These are phyloP conservation scores for Tethya wilhelma DNA, from an alignment of 37 sponge, comb jelly and placozoan species.

Conservation along the genomic window DNA sequence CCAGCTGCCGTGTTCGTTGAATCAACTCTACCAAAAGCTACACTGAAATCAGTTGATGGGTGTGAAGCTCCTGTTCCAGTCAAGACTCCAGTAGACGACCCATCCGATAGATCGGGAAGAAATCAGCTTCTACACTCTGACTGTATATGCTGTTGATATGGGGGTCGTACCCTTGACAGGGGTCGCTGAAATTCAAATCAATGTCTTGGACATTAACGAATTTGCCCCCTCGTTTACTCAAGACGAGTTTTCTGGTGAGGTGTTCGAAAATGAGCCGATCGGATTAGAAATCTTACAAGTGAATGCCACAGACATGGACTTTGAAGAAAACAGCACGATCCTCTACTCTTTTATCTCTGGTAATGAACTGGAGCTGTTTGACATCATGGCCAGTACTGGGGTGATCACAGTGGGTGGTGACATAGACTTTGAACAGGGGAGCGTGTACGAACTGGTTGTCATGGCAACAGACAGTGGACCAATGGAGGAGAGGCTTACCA, in stretches of 20 bases:
- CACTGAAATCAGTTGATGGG: too few relatives aligned
- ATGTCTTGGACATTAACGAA: conserved; percentile 67
- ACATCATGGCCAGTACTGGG: conserved; percentile 45
- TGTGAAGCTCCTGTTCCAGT: too few relatives aligned
- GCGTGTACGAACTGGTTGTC: conserved; percentile 36
- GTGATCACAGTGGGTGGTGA: conserved; percentile 22
- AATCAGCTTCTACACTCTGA: conserved; percentile 14
- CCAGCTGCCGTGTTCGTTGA: too few relatives aligned
- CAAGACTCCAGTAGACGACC: too few relatives aligned
- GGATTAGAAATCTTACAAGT: conserved; percentile 35
- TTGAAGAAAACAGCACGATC: conserved; percentile 49
- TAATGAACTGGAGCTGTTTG: conserved; percentile 7
- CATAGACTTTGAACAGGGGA: conserved; percentile 51
- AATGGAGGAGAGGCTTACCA: conserved; percentile 14
- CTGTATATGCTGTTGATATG: conserved; percentile 65
- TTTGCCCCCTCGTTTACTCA: conserved; percentile 53
- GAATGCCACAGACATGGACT: conserved; percentile 55
- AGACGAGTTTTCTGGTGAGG: conserved; percentile 26
- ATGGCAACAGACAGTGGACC: conserved; percentile 59
- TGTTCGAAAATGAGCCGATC: conserved; percentile 34
- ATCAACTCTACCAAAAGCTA: too few relatives aligned
- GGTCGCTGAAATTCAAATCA: conserved; percentile 23
- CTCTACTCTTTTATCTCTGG: conserved; percentile 37
- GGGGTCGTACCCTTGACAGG: conserved; percentile 51
- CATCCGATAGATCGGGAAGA: conserved; percentile 48